phyloP scores from a whole-genome alignment of 2,888 invertebrate genomes.

The Drosophila meridiana region DNA sequence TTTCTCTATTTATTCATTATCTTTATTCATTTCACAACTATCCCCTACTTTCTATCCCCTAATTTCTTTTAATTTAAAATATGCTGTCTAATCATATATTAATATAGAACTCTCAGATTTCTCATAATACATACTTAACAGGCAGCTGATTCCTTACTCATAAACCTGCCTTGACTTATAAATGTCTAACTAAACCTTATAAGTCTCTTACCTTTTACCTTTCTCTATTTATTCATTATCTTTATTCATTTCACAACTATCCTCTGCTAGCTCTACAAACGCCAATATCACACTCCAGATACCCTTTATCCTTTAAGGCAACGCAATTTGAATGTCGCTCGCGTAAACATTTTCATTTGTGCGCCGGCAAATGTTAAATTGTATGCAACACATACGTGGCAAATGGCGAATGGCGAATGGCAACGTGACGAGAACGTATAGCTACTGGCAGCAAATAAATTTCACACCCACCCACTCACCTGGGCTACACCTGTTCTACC shows the following conservation, averaged over 20 bases:
- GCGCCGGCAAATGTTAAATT: constrained; percentile 56
- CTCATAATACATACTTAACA: no score
- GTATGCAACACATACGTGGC: constrained; percentile 65
- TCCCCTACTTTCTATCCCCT: no score
- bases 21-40: neutral
- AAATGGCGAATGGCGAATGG: constrained; percentile 23
- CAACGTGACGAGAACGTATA: constrained; percentile 62
- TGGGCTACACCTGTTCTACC: constrained; percentile 5
- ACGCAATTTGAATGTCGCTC: constrained; percentile 25
- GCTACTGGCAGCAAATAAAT: constrained; percentile 71
- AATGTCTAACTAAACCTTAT: no score
- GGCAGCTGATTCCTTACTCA: no score
- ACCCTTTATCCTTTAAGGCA: neutral
- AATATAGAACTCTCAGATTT: no score
- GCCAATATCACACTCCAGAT: neutral
- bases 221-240: neutral
- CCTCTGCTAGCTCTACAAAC: neutral
- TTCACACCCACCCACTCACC: constrained; percentile 45
- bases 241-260: neutral
- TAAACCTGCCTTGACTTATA: no score
- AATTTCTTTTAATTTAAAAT: no score
- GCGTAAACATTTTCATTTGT: constrained; percentile 44
- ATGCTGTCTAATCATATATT: no score
- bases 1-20: neutral
- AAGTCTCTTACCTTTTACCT: no score